Evolutionary conservation across 1,140 invertebrate genomes (phyloP), one percentile per base, ranked within the genome.

Genomic region (Capitella teleta): DNA sequence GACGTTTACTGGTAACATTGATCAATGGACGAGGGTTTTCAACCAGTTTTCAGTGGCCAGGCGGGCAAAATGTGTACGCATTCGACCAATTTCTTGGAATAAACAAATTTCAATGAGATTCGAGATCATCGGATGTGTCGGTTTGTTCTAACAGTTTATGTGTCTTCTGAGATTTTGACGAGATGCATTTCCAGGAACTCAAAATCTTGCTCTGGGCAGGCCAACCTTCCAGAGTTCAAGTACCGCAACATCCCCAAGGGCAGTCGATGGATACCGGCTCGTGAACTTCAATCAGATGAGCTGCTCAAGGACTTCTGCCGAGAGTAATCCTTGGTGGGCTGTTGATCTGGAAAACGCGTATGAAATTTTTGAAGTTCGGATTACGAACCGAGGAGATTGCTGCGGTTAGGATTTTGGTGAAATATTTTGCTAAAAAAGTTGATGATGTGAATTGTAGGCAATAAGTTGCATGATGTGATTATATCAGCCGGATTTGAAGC

Each of bases 281-380:
- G 19, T 26, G 5, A 24, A 24, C 43, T 45, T 6, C 16, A 24
- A 24, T 45, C 14, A 18, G 23, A 45, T 8, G 6, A 25, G 43
- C 18, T 45, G 43, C n/a, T 25, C 5, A 2, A 21, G 28, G 18
- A 45, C 43, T 6, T 0, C 28, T 21, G 6, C 28, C 28, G 43
- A 45, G 43, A 45, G 28, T 14, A 25, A 45, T 25, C 43, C 43
- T 26, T 45, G 43, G 43, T 45, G 43, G 43, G 19, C 21, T 16
- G 43, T 45, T 21, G 43, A 45, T 28, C 43, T 45, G 19, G 43
- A 8, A 1, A 18, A 19, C 5, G 23, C 18, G 6, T 45, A 45
- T 4, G 19, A 8, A 19, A 26, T 45, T 45, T 6, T 18, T 12
- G 43, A 24, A 18, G 43, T 45, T 5, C 5, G 18, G 23, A 25